Base-by-base conservation (phyloP, 30 jellyfish, hydroid and myxozoan species). In the Clytia hemisphaerica region DNA sequence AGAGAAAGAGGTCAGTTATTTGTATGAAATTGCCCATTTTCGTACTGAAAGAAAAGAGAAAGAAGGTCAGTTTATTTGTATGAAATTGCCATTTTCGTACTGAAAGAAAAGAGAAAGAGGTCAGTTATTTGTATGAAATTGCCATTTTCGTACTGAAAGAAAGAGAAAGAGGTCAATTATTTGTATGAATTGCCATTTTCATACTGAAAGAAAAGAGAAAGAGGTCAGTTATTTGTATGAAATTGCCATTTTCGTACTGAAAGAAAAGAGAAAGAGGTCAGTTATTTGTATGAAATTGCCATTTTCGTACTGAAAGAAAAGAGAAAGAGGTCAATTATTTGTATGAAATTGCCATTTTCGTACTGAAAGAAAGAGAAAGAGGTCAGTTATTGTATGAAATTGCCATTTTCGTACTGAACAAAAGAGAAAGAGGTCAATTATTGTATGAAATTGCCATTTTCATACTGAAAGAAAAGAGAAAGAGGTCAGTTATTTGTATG, bases 321-420 rank as follows among this genome's bases (percentile, higher is more conserved):
- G 10, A 94, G 67, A 55, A 88, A 88, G n/a, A 88, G 49, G 54
- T 75, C 69, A 47, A 63, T 72, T 70, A 73, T 94, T n/a, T 94
- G 75, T 54, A 16, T 93, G 27, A 31, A 19, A 48, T 80, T 85
- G 4, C 94, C 94, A 31, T 42, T 68, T 31, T 49, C 73, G 35
- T 30, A 57, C 70, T 57, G 4, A 2, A 57, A 57, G 16, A n/a
- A 57, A 57, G 30, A n/a, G n/a, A n/a, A n/a, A n/a, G n/a, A n/a
- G n/a, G n/a, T n/a, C n/a, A n/a, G n/a, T n/a, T n/a, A n/a, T n/a
- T n/a, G n/a, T n/a, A n/a, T n/a, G n/a, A 31, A 19, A 48, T 80
- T 85, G 4, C 94, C 94, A 31, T 42, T 68, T 31, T 49, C 73
- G 35, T 30, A 57, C 70, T 57, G 4, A 2, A 57, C 25, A 21